Evolutionary conservation across 1,140 invertebrate genomes (phyloP).

Genomic region (Galendromus occidentalis): DNA sequence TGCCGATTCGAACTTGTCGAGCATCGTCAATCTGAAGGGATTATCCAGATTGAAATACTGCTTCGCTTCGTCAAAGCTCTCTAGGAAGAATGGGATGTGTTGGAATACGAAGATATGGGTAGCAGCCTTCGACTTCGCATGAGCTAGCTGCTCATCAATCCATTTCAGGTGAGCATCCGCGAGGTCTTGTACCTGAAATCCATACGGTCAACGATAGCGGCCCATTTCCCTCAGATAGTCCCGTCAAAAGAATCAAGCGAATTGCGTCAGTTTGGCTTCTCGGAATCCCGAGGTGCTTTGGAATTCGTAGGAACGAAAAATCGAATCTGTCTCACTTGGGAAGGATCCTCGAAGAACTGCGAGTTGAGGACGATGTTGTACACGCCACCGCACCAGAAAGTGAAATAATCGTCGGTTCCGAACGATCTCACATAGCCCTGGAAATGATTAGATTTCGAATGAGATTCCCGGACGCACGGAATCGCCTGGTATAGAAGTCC

Average conservation of each 20-base stretch:
- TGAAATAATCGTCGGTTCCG: constrained; percentile 37
- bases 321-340: constrained; percentile 13
- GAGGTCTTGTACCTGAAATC: constrained; percentile 23
- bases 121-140: constrained; percentile 17
- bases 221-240: too few relatives aligned
- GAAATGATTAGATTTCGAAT: too few relatives aligned
- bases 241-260: neutral
- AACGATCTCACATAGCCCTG: constrained; percentile 28
- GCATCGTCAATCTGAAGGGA: constrained; percentile 24
- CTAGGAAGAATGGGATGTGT: constrained; percentile 37
- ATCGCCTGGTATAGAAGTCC: too few relatives aligned
- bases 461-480: too few relatives aligned
- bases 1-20: constrained; percentile 29
- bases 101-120: constrained; percentile 34
- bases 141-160: constrained; percentile 26
- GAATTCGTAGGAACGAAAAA: neutral
- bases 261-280: neutral
- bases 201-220: too few relatives aligned
- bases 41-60: constrained; percentile 31
- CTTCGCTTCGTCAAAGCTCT: constrained; percentile 26
- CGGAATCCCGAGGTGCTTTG: neutral
- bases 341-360: constrained; percentile 29
- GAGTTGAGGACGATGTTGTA: constrained; percentile 36
- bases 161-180: constrained; percentile 30
- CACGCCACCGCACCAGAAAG: constrained; percentile 35